Base-by-base conservation (phyloP, 2,888 invertebrate species). In the Trissoscelio sp. region DNA sequence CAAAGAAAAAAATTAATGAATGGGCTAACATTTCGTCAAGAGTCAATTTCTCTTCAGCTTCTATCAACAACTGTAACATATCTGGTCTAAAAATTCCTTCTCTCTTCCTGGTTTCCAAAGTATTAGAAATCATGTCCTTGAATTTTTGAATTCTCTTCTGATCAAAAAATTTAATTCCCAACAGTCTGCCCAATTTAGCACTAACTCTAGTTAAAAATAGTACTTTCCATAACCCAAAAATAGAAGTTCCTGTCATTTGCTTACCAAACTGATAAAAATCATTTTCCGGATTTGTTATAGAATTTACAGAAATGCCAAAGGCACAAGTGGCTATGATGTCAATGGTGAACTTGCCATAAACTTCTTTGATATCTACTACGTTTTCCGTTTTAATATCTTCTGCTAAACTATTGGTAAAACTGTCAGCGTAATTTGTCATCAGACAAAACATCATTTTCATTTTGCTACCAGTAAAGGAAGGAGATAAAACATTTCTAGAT, bases 381-480 rank as follows among this genome's bases (percentile, higher is more conserved):
- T n/a, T 4, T 4, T 24, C 24, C 24, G 3, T 24, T 24, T 3
- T 4, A 24, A 6, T 4, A 6, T 24, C 24, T 24, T 24, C 24
- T 24, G 24, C 24, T 24, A 24, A 24, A 4, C 24, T 3, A 24
- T 24, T 6, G 24, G 24, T 24, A n/a, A n/a, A n/a, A n/a, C n/a
- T n/a, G n/a, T n/a, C 24, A 4, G 24, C 24, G 6, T 24, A 24
- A 6, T 24, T 24, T 3, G 24, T 4, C 24, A 24, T 24, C 24
- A 24, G 6, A 24, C 6, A 3, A 6, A 24, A 24, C 24, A 0
- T 93, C 3, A 87, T 84, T 46, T 92, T 92, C 92, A 94, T 93
- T 87, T 94, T 94, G 66, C 93, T 93, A 3, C 92, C 91, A 0
- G 94, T 94, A 87, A 94, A 94, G 0, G 93, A 92, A 0, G 94